Evolutionary conservation across 2,113 vertebrate genomes (phyloP).

Genomic region (Trachemys scripta): DNA sequence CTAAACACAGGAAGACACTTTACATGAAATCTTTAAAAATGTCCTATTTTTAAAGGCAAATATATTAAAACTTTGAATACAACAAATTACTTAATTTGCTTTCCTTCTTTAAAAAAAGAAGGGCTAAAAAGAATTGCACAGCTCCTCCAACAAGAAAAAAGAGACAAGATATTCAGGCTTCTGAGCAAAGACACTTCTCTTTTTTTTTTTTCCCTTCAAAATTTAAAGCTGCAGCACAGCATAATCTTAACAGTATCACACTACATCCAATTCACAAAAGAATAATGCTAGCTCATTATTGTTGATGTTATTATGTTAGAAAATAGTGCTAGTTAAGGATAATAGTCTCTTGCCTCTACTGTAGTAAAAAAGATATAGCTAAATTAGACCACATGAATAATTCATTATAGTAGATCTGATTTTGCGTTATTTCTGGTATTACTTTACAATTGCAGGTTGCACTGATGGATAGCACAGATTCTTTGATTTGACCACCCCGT

Average conservation of each 20-base stretch:
- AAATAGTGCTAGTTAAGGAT: conserved; percentile 42
- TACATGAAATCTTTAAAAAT: background rate
- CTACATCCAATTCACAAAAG: background rate
- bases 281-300: conserved; percentile 18
- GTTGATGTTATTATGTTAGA: conserved; percentile 8
- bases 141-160: background rate
- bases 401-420: conserved; percentile 19
- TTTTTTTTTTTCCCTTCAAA: background rate
- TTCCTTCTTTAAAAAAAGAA: background rate
- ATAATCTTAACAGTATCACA: background rate
- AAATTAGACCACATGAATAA: conserved; percentile 56
- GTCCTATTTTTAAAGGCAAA: background rate
- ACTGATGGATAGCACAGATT: background rate
- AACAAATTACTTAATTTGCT: background rate
- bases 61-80: background rate
- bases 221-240: background rate
- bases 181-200: background rate
- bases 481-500: background rate
- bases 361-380: conserved; percentile 13
- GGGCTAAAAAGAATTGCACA: background rate
- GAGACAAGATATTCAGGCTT: background rate
- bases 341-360: conserved; percentile 34
- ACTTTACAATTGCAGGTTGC: conserved; percentile 31
- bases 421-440: conserved; percentile 27
- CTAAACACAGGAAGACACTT: background rate